Percentiles rank a stretch among this genome's conserved stretches.
These are phyloP conservation scores for Epiblema foenella DNA, from an alignment of 2,888 invertebrate genomes.

Conservation along the genomic window DNA sequence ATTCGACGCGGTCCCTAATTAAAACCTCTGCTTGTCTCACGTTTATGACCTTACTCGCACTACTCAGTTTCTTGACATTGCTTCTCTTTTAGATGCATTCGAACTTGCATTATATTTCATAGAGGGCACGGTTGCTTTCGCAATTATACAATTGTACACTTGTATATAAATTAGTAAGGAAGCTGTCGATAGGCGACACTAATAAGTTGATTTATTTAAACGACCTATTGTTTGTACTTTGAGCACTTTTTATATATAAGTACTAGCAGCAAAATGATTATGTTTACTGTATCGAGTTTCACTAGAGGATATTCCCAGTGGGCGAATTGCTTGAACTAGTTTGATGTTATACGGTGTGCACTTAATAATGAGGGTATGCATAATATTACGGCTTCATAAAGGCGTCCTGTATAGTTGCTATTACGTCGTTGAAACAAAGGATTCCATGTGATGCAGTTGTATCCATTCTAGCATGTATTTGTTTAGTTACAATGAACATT, in stretches of 20 bases:
- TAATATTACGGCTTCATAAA: conserved; percentile 18
- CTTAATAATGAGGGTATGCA: conserved; percentile 26
- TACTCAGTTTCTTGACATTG: conserved; percentile 10
- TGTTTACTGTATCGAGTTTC: conserved; percentile 22
- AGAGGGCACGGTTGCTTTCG: conserved; percentile 5
- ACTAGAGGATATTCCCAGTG: conserved; percentile 17
- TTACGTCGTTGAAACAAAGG: conserved; percentile 27
- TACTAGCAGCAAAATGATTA: conserved; percentile 13
- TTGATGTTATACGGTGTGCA: conserved; percentile 32
- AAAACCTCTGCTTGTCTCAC: conserved; percentile 61
- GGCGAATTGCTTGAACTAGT: conserved; percentile 28
- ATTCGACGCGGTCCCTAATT: conserved; percentile 71
- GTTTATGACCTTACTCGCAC: conserved; percentile 47
- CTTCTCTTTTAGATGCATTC: conserved; percentile 18
- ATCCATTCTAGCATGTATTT: conserved; percentile 19
- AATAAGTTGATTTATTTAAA: conserved; percentile 35
- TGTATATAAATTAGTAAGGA: background rate
- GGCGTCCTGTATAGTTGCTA: conserved; percentile 16
- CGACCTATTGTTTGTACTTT: conserved; percentile 34
- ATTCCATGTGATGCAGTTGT: conserved; percentile 12
- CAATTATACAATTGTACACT: background rate
- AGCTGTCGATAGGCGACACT: conserved; percentile 11
- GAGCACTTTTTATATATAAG: conserved; percentile 4
- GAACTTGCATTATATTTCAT: background rate
- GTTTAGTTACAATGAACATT: conserved; percentile 30